Evolutionary conservation across 1,140 invertebrate species (phyloP), one percentile per base, ranked within the genome.

Genomic region (Anthonomus grandis): DNA sequence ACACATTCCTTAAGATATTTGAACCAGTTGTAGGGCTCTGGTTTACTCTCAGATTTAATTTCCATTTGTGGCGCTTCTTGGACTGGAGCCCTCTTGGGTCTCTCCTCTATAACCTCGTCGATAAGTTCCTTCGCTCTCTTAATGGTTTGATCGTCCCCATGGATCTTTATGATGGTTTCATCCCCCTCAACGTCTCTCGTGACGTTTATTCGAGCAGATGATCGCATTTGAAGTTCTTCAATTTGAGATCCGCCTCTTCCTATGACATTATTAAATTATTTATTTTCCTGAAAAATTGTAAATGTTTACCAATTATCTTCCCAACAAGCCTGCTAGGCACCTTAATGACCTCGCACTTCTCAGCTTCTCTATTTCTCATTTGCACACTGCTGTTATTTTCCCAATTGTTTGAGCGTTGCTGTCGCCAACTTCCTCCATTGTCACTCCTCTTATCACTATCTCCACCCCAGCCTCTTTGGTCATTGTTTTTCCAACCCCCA

Each of bases 221-320:
- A 83, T 37, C 79, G 69, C n/a, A 77, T 76, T 72, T 89, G 77
- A 0, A 92, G 64, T 62, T 89, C 85, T 64, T 77, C 79, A n/a
- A 91, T 90, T 71, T 87, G 89, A 1, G 74, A 77, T 1, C 89
- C 89, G 27, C 86, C 84, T 73, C 78, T 83, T 0, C 89, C 89
- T 62, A 21, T 31, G 13, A 44, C 24, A 24, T n/a, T 6, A 25
- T 3, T 42, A 1, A 42, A 51, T 1, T 13, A 12, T 37, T 50
- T 23, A 1, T 12, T 36, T n/a, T 1, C 9, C 13, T 13, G 8
- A 50, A 17, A 12, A 22, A 36, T 22, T n/a, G 18, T 18, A 22
- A 8, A 18, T 10, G 1, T 23, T 45, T 57, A 57, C 57, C 60
- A 22, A 60, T 60, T 19, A 60, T 45, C 21, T 51, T 60, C 12